Conservation (phyloP, 2,797 vertebrate genomes). For the Coregonus sp. region DNA sequence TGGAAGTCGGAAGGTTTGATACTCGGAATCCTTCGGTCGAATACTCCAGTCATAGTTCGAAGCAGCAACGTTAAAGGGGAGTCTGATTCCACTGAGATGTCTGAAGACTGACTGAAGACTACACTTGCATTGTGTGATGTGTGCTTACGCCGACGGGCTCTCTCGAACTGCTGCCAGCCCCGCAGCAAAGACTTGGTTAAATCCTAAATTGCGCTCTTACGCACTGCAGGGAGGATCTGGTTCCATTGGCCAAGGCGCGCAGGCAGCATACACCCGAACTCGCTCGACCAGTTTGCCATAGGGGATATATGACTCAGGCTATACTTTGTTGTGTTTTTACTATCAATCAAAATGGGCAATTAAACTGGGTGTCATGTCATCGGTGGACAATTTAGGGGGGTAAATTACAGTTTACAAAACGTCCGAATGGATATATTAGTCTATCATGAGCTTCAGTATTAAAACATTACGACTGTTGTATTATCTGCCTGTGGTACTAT, state of each 20-base stretch:
- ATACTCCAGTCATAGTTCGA: constrained; percentile 94
- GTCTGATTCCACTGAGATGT: constrained; percentile 62
- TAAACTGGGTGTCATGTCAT: constrained; percentile 49
- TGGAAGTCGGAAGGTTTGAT: constrained; percentile 92
- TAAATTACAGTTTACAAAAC: background rate
- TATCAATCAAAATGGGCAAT: constrained; percentile 64
- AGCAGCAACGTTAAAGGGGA: constrained; percentile 36
- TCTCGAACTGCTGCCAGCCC: constrained; percentile 89
- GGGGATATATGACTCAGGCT: constrained; percentile 77
- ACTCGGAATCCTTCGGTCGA: constrained; percentile 93
- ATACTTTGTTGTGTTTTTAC: constrained; percentile 67
- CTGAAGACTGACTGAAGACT: constrained; percentile 75
- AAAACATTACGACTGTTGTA: background rate
- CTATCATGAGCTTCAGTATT: background rate
- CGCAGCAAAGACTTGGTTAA: constrained; percentile 97
- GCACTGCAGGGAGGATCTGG: constrained; percentile 99
- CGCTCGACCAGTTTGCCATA: constrained; percentile 87
- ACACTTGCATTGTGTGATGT: constrained; percentile 82
- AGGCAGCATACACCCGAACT: constrained; percentile 90
- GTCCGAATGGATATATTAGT: background rate
- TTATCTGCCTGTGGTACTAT: background rate
- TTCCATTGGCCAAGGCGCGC: constrained; percentile 95
- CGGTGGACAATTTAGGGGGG: constrained; percentile 41
- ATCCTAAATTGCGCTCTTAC: constrained; percentile 98
- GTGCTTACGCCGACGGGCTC: constrained; percentile 78